Base-by-base conservation (phyloP, 2,888 invertebrate genomes). In the Pilophorus perplexus region DNA sequence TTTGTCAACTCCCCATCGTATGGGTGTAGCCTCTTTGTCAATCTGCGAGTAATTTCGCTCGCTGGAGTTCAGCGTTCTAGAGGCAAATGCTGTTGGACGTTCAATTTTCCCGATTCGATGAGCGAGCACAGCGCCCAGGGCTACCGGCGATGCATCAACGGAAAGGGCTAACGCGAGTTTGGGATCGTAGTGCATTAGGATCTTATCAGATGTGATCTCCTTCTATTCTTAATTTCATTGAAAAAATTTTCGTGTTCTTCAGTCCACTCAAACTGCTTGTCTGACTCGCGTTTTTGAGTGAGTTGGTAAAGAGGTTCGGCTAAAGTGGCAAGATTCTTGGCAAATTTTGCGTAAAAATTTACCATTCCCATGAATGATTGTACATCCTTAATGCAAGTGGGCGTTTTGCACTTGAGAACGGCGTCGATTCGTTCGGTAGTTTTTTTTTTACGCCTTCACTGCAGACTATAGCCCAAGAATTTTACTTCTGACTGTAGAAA, bases 1-100 rank as follows among this genome's bases (percentile, higher is more conserved):
- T 75, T 66, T 75, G n/a, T n/a, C 74, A 5, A 76, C 67, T 25
- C 74, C 75, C 71, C 73, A 77, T 6, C 74, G 68, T 18, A 75
- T 69, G 6, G 59, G 66, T 8, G 68, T 28, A 1, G 66, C 69
- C 25, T 71, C 68, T 22, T 69, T 68, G 50, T 71, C 69, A 3
- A 71, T 42, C 52, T 70, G 71, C 8, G 67, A 60, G 42, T 70
- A 68, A 10, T 55, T 37, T 38, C n/a, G n/a, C n/a, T n/a, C n/a
- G n/a, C n/a, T n/a, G n/a, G n/a, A n/a, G n/a, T n/a, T n/a, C n/a
- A n/a, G n/a, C n/a, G n/a, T n/a, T n/a, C n/a, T n/a, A n/a, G n/a
- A n/a, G n/a, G n/a, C n/a, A n/a, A n/a, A n/a, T n/a, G n/a, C n/a
- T n/a, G n/a, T n/a, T n/a, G n/a, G n/a, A n/a, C n/a, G n/a, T n/a